Evolutionary conservation across 2,888 invertebrate genomes (phyloP).

Genomic region (Euproctis similis): DNA sequence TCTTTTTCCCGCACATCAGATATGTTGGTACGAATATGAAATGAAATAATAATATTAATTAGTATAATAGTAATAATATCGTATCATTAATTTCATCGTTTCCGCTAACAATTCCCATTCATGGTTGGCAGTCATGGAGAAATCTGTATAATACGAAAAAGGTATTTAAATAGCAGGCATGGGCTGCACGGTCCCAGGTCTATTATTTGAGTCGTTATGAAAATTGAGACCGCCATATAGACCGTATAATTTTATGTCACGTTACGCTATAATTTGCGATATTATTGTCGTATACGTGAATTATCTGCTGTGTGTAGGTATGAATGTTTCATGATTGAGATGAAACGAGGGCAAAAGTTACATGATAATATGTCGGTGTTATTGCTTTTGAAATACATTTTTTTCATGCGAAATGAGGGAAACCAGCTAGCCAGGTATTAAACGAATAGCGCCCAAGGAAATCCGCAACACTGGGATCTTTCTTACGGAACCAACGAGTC

Average conservation of each 20-base stretch:
- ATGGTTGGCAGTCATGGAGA: slow-evolving; percentile 15
- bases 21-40: no score
- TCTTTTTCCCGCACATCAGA: no score
- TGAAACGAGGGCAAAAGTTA: slow-evolving; percentile 7
- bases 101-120: slow-evolving; percentile 20
- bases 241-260: slow-evolving; percentile 36
- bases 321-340: slow-evolving; percentile 15
- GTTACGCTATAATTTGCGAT: slow-evolving; percentile 34
- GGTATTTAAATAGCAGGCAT: slow-evolving; percentile 16
- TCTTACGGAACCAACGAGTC: no score
- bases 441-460: no score
- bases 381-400: slow-evolving; percentile 22
- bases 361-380: slow-evolving; percentile 9
- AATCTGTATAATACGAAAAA: slow-evolving; percentile 17
- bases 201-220: slow-evolving; percentile 40
- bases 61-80: no score
- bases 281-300: slow-evolving; percentile 29
- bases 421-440: no score
- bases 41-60: no score
- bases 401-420: no score
- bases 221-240: slow-evolving; percentile 35
- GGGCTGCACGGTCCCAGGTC: slow-evolving; percentile 15
- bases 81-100: slow-evolving; percentile 21
- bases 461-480: no score
- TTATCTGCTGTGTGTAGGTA: slow-evolving; percentile 19